Evolutionary conservation across 2,113 vertebrate species (phyloP).

Genomic region (Trogon surrucura): DNA sequence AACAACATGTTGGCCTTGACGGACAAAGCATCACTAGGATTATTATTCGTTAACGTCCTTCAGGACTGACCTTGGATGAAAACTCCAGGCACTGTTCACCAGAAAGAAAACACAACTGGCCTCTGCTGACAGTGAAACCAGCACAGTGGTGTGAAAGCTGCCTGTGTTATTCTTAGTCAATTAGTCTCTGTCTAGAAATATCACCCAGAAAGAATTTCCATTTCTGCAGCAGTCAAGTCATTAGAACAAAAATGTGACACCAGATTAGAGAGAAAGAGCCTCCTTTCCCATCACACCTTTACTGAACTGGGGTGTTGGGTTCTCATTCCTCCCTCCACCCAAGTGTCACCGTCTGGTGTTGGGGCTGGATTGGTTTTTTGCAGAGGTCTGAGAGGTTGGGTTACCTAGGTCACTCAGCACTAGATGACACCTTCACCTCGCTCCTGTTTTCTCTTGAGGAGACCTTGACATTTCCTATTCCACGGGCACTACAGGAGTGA

Average conservation of each 20-base stretch:
- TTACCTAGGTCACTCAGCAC: not conserved
- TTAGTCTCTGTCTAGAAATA: conserved; percentile 55
- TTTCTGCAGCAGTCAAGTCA: conserved; percentile 3
- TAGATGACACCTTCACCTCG: not conserved
- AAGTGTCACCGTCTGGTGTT: not conserved
- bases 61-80: conserved; percentile 44
- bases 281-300: not conserved
- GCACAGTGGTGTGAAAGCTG: conserved; percentile 33
- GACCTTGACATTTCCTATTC: not conserved
- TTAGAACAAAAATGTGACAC: conserved; percentile 1
- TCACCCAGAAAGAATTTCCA: conserved; percentile 44
- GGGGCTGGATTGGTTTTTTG: not conserved
- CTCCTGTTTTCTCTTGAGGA: not conserved
- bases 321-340: not conserved
- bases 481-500: not conserved
- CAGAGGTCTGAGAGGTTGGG: not conserved
- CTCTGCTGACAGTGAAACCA: conserved; percentile 36
- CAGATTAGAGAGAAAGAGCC: not conserved
- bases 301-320: not conserved
- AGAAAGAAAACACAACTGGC: conserved; percentile 70
- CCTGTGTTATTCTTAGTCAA: conserved; percentile 57
- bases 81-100: conserved; percentile 30
- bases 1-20: not conserved
- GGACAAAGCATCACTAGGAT: conserved; percentile 20
- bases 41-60: conserved; percentile 34